phyloP scores from a whole-genome alignment of 2,888 invertebrate species.

The Agriopis aurantiaria region DNA sequence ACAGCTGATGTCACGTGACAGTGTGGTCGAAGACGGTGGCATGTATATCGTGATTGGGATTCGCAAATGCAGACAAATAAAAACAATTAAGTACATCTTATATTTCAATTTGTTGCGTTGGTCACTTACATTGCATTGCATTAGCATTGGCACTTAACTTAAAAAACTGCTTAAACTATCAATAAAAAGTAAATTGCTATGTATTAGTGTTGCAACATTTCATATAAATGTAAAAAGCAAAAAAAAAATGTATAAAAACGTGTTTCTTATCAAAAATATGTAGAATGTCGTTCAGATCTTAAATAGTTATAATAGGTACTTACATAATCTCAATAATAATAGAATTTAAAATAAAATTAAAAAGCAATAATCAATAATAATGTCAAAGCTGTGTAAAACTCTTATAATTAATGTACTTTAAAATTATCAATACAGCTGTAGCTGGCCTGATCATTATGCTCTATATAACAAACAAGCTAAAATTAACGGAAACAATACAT shows the following conservation, averaged over 20 bases:
- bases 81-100: constrained; percentile 34
- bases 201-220: constrained; percentile 25
- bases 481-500: constrained; percentile 19
- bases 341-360: constrained; percentile 32
- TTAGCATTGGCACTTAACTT: constrained; percentile 33
- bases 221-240: constrained; percentile 28
- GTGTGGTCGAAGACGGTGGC: too few species aligned
- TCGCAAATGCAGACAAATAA: not conserved
- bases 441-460: constrained; percentile 1
- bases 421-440: not conserved
- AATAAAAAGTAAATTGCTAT: constrained; percentile 16
- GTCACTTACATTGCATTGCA: constrained; percentile 15
- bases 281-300: constrained; percentile 45
- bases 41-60: not conserved
- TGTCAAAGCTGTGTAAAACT: constrained; percentile 41
- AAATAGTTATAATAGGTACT: constrained; percentile 16
- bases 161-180: constrained; percentile 29
- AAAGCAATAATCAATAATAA: constrained; percentile 48
- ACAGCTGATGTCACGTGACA: too few species aligned
- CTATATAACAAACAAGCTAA: constrained; percentile 2
- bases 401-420: constrained; percentile 16
- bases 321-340: constrained; percentile 42
- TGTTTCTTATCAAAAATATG: constrained; percentile 43
- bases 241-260: constrained; percentile 41
- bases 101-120: constrained; percentile 35